Evolutionary conservation across 2,113 vertebrate species (phyloP).

Genomic region (Chionis minor): DNA sequence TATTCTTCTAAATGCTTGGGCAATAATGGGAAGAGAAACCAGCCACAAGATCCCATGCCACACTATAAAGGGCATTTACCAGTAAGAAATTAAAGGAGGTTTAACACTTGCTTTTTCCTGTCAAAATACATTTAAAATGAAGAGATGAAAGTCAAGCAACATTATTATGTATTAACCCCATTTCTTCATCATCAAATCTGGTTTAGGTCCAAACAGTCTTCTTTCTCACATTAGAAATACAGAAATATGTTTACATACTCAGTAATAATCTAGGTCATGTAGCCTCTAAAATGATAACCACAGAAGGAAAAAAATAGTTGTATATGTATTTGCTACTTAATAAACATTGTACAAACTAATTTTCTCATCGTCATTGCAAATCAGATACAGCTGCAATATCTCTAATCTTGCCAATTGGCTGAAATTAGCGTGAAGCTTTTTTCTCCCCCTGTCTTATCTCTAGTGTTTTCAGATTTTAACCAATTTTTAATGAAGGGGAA

Average conservation of each 20-base stretch:
- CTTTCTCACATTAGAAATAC: not conserved
- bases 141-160: not conserved
- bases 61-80: not conserved
- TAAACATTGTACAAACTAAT: not conserved
- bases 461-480: not conserved
- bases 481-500: not conserved
- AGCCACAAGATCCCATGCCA: not conserved
- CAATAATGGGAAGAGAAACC: not conserved
- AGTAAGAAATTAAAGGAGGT: not conserved
- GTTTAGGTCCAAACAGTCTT: not conserved
- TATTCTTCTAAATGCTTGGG: conserved; percentile 1
- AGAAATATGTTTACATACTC: not conserved
- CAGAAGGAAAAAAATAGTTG: not conserved
- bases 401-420: not conserved
- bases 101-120: not conserved
- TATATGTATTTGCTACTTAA: not conserved
- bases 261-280: not conserved
- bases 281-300: not conserved
- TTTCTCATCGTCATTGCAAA: not conserved
- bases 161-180: not conserved
- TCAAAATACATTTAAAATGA: not conserved
- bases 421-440: not conserved
- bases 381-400: not conserved
- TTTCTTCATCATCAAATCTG: not conserved
- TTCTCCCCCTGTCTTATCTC: not conserved